These are phyloP conservation scores for Callithrix jacchus DNA, from an alignment of 2,113 vertebrate genomes.

Conservation along the genomic window DNA sequence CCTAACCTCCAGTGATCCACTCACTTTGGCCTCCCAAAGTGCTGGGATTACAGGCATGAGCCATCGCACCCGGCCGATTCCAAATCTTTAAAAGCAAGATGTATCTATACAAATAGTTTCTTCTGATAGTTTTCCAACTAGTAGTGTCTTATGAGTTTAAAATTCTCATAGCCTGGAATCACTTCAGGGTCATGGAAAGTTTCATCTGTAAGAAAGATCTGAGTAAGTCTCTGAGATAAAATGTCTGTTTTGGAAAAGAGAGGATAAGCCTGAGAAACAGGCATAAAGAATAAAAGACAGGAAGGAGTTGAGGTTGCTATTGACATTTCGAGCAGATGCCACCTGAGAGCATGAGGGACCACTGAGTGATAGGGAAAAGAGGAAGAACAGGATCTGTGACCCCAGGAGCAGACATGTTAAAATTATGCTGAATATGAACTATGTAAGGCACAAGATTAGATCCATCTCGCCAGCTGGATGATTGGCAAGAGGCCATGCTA, in stretches of 20 bases:
- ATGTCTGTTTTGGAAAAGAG: neutral
- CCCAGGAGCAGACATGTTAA: neutral
- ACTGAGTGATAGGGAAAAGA: neutral
- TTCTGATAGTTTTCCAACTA: neutral
- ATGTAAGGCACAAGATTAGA: neutral
- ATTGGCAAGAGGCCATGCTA: neutral
- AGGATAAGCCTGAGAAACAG: neutral
- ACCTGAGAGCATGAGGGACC: neutral
- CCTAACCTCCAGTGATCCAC: no score
- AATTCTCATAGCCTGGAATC: neutral
- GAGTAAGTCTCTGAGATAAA: neutral
- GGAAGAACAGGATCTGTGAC: fast-evolving
- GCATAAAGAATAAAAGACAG: neutral
- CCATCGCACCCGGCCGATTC: no score
- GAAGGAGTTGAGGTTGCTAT: neutral
- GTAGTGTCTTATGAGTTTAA: neutral
- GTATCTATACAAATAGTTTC: neutral
- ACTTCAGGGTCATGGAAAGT: neutral
- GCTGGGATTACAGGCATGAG: no score
- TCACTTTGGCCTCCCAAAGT: no score
- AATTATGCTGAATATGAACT: neutral
- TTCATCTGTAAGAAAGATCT: neutral
- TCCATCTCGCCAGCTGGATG: neutral
- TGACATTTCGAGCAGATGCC: neutral
- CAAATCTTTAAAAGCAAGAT: neutral